Evolutionary conservation across 1,140 invertebrate species (phyloP).

Genomic region (Drosophila nebulosa): DNA sequence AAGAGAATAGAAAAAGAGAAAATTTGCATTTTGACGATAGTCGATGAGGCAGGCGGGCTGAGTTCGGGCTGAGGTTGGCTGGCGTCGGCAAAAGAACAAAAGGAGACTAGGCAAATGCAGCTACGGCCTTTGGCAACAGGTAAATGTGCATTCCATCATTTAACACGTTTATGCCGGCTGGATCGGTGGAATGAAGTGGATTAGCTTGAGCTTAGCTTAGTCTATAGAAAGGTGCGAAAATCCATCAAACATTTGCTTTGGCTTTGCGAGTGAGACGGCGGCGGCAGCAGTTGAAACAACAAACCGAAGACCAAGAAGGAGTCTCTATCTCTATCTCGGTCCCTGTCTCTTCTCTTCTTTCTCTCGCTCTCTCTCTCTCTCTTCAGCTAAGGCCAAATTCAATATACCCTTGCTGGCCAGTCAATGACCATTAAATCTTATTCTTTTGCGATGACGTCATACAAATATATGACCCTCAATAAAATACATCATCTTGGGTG

Average conservation of each 20-base stretch:
- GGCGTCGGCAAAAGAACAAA: slow-evolving; percentile 69
- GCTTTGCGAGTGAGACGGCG: slow-evolving; percentile 3
- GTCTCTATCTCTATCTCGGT: too few species aligned
- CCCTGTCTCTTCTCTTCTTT: too few species aligned
- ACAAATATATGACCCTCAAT: too few species aligned
- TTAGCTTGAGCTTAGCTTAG: slow-evolving; percentile 38
- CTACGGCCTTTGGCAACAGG: slow-evolving; percentile 25
- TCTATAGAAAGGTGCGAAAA: slow-evolving; percentile 68
- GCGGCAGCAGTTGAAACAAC: slow-evolving; percentile 45
- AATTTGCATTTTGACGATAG: slow-evolving; percentile 67
- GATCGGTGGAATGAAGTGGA: slow-evolving; percentile 10
- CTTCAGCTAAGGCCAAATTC: too few species aligned
- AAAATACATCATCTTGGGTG: too few species aligned
- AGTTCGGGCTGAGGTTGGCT: too few species aligned
- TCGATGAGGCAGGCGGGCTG: too few species aligned
- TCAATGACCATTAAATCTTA: too few species aligned
- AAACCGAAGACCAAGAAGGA: too few species aligned
- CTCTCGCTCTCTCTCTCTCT: too few species aligned
- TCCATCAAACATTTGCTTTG: slow-evolving; percentile 45
- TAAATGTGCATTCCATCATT: slow-evolving; percentile 49
- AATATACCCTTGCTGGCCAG: too few species aligned
- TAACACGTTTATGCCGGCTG: slow-evolving; percentile 61
- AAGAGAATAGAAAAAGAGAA: slow-evolving; percentile 63
- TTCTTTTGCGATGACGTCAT: too few species aligned
- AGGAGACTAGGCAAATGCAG: slow-evolving; percentile 20